A percentile compares a stretch with the other conserved stretches of the same genome.
Evolutionary conservation across 2,888 invertebrate species (phyloP).

Genomic region (Sesia bembeciformis): DNA sequence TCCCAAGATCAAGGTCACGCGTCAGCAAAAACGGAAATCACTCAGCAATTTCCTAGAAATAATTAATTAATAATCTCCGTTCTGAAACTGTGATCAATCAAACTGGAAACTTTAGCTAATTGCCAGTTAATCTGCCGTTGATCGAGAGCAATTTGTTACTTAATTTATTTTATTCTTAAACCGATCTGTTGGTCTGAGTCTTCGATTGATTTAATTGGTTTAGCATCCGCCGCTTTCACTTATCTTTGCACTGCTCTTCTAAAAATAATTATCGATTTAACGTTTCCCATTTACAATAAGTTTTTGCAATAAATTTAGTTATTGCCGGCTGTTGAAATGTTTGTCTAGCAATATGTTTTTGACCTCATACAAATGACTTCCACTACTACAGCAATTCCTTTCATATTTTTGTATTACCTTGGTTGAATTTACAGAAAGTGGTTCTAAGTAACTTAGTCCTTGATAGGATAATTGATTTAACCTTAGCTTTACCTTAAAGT

Average conservation of each 20-base stretch:
- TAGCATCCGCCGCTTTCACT: not conserved
- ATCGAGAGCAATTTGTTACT: slow-evolving; percentile 27
- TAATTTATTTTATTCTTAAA: slow-evolving; percentile 28
- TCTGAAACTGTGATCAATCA: slow-evolving; percentile 21
- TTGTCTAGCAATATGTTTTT: too few species aligned
- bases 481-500: too few species aligned
- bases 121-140: slow-evolving; percentile 24
- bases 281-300: not conserved
- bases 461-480: too few species aligned
- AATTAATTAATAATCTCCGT: slow-evolving; percentile 27
- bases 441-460: too few species aligned
- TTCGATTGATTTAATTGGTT: not conserved
- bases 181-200: slow-evolving; percentile 1
- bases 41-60: slow-evolving; percentile 10
- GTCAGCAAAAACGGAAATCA: slow-evolving; percentile 10
- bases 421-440: too few species aligned
- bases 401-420: too few species aligned
- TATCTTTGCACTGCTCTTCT: not conserved
- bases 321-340: too few species aligned
- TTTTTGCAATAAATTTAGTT: too few species aligned
- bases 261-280: not conserved
- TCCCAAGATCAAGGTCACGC: slow-evolving; percentile 1
- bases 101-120: slow-evolving; percentile 26
- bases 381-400: too few species aligned
- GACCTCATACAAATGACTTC: too few species aligned